Evolutionary conservation across 2,888 invertebrate genomes (phyloP).

Genomic region (Drosophila subsilvestris): DNA sequence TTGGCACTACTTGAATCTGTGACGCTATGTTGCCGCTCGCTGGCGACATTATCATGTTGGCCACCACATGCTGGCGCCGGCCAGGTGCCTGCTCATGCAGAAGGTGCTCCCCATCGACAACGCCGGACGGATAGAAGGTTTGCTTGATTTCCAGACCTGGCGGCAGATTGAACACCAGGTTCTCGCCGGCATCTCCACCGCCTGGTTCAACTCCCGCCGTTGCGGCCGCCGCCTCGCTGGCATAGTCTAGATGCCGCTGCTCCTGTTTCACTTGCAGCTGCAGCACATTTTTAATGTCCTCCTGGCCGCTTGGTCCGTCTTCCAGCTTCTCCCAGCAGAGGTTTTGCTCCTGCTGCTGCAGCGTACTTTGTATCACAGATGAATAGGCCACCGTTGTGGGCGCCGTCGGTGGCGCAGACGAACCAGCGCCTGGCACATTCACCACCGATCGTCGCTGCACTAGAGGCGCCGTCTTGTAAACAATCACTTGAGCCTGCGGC

Average conservation of each 20-base stretch:
- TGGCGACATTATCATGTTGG: constrained; percentile 83
- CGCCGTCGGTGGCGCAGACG: constrained; percentile 76
- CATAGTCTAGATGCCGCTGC: constrained; percentile 79
- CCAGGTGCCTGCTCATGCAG: constrained; percentile 59
- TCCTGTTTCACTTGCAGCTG: constrained; percentile 82
- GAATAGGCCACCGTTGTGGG: constrained; percentile 89
- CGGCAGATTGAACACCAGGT: constrained; percentile 81
- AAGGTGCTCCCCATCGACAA: constrained; percentile 67
- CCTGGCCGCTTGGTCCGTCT: constrained; percentile 62
- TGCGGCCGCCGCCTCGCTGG: constrained; percentile 49
- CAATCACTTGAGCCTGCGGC: constrained; percentile 78
- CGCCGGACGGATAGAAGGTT: constrained; percentile 72
- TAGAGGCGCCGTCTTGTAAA: constrained; percentile 81
- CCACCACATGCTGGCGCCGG: constrained; percentile 81
- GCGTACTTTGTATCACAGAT: constrained; percentile 88
- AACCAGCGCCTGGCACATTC: constrained; percentile 77
- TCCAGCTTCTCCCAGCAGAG: constrained; percentile 80
- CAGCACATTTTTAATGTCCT: constrained; percentile 81
- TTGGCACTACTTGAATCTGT: constrained; percentile 84
- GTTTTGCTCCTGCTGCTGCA: constrained; percentile 71
- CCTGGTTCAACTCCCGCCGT: constrained; percentile 31
- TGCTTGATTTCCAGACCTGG: constrained; percentile 82
- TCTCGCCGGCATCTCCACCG: constrained; percentile 69
- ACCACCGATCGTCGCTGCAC: constrained; percentile 74
- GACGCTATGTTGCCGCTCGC: constrained; percentile 77